Base-by-base conservation (phyloP, 2,888 invertebrate species). In the Congeria kusceri region DNA sequence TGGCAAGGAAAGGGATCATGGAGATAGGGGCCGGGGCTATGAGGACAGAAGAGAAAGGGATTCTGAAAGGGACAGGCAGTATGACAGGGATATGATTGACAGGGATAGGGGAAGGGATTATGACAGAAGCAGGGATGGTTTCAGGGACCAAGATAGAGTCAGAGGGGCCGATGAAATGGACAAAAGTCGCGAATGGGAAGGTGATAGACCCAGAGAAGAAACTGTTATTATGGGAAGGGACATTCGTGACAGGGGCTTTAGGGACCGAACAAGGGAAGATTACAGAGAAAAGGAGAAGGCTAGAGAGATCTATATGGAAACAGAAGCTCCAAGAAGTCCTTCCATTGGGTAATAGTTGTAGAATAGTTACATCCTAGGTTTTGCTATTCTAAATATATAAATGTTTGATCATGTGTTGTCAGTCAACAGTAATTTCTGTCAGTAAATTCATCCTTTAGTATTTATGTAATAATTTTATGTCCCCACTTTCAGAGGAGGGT, bases 261-360 rank as follows among this genome's bases (percentile, higher is more conserved):
- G 83, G 25, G 80, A 80, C 29, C 58, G 79, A 28, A 82, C 81
- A 3, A 49, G 71, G 29, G 80, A 80, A 44, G 83, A 83, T 49
- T 78, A 83, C 28, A 76, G 84, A 23, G 85, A 87, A 56, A 85
- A 80, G 49, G 86, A 85, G 59, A 76, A 77, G 61, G 67, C 80
- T 5, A 47, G 79, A 63, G 82, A 79, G 69, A 62, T 80, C 0
- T 80, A 47, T 28, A 77, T 78, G 73, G 83, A 83, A 39, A 78
- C 78, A n/a, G 78, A 82, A 58, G 82, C 82, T 23, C 84, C 84
- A 9, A 81, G 84, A 69, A 87, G 87, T 70, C 87, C 87, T 18
- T 69, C 86, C 53, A 53, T 18, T 23, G 53, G 53, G 53, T 53
- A 53, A n/a, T 18, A 57, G 58, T 56, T 67, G 63, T 47, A 47